Base-by-base conservation (phyloP, 2,113 vertebrate genomes). In the Macrotis lagotis region DNA sequence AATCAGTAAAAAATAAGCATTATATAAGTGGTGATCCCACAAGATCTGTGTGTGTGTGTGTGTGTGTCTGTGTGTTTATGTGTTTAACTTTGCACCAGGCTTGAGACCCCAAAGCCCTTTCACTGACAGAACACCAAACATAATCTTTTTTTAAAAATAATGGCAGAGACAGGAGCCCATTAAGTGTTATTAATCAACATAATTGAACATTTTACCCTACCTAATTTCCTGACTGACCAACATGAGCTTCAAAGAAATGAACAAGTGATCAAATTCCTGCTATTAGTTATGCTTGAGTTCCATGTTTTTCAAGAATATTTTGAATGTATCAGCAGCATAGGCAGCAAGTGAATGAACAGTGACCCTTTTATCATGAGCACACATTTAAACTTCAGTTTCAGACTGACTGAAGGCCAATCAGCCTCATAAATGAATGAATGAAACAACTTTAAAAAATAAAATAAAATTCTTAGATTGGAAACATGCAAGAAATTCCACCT, bases 301-400 rank as follows among this genome's bases (percentile, higher is more conserved):
- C 51, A 49, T 31, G 12, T 74, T 90, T 16, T 91, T 50, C 5
- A 88, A 19, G 11, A 49, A 52, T 8, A 2, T 12, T 7, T 50
- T 94, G 49, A n/a, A 1, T 19, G 47, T 47, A 91, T 92, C 92
- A 92, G 95, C 52, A 51, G 4, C 9, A n/a, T 50, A 26, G 90
- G 44, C 10, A 95, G 93, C 48, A 24, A 90, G 28, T 66, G 93
- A 92, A 7, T 0, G 1, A 25, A 8, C 51, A 22, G 51, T 8
- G 53, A 50, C 5, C n/a, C 50, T 16, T 49, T 90, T 19, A 0
- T 52, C 25, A 47, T 53, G 16, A 44, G 91, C 51, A 25, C 7
- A 0, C 0, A 0, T 8, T 53, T 0, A 0, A 91, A 50, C 49
- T 83, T 49, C 48, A 44, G 44, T 0, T 14, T 52, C 66, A 28